Evolutionary conservation across 2,113 vertebrate genomes (phyloP).

Genomic region (Noctilio leporinus): DNA sequence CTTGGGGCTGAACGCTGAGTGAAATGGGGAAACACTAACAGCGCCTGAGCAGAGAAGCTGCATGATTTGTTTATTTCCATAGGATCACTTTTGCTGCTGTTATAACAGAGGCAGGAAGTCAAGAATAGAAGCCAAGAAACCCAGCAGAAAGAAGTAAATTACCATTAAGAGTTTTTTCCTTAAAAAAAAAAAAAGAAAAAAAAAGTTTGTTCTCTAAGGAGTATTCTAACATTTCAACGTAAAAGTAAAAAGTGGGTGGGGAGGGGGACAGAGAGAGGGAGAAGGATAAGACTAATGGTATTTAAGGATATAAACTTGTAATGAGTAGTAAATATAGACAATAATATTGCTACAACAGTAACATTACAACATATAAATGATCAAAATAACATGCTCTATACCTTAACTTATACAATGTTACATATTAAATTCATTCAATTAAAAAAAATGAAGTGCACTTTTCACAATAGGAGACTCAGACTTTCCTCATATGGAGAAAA

Average conservation of each 20-base stretch:
- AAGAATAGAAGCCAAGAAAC: not conserved
- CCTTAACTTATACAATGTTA: not conserved
- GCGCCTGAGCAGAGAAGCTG: not conserved
- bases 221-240: conserved; percentile 4
- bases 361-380: not conserved
- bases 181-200: not conserved
- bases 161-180: not conserved
- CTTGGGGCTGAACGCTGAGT: not conserved
- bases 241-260: not conserved
- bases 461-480: not conserved
- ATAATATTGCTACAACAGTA: not conserved
- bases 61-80: not conserved
- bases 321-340: not conserved
- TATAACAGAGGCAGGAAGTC: not conserved
- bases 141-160: not conserved
- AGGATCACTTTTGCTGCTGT: not conserved
- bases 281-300: not conserved
- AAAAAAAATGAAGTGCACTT: not conserved
- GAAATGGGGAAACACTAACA: not conserved
- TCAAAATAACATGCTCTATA: not conserved
- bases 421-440: not conserved
- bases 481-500: not conserved
- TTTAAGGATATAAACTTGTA: not conserved
- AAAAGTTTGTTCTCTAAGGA: not conserved
- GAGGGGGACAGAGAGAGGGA: not conserved